These are phyloP conservation scores for Nomada fabriciana DNA, from an alignment of 2,888 invertebrate species.

Conservation along the genomic window DNA sequence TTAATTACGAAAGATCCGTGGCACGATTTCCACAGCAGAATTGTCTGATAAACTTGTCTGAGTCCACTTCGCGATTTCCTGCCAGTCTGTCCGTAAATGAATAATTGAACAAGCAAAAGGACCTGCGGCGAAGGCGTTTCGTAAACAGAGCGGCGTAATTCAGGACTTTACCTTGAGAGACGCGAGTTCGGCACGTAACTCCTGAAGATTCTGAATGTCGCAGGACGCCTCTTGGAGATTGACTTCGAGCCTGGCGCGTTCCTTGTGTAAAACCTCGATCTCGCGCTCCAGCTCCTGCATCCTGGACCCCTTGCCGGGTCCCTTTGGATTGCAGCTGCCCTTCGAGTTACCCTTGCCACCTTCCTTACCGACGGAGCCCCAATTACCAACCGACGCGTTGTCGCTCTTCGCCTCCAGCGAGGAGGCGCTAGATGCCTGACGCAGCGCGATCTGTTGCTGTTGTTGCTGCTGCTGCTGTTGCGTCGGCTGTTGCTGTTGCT, in stretches of 20 bases:
- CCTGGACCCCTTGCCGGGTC: slow-evolving; percentile 79
- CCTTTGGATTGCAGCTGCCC: slow-evolving; percentile 65
- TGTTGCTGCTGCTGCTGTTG: slow-evolving; percentile 79
- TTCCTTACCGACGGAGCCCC: slow-evolving; percentile 76
- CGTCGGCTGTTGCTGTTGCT: slow-evolving; percentile 83
- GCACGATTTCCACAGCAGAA: no score
- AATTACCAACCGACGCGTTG: slow-evolving; percentile 82
- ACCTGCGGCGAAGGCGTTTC: no score
- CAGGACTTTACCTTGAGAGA: slow-evolving; percentile 79
- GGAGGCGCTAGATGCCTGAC: slow-evolving; percentile 88
- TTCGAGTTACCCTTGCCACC: slow-evolving; percentile 56
- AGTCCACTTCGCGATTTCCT: no score
- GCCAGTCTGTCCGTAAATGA: no score
- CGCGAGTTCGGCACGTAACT: slow-evolving; percentile 80
- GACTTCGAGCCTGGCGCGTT: slow-evolving; percentile 90
- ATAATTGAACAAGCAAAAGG: no score
- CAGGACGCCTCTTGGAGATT: slow-evolving; percentile 74
- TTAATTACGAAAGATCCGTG: no score
- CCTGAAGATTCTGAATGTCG: slow-evolving; percentile 77
- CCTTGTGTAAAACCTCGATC: slow-evolving; percentile 88
- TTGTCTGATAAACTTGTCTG: no score
- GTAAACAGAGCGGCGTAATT: no score
- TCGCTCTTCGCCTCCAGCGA: slow-evolving; percentile 86
- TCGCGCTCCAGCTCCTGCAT: slow-evolving; percentile 89
- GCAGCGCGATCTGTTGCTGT: slow-evolving; percentile 78